Base-by-base conservation (phyloP, 2,888 invertebrate species). In the Xylota sylvarum region DNA sequence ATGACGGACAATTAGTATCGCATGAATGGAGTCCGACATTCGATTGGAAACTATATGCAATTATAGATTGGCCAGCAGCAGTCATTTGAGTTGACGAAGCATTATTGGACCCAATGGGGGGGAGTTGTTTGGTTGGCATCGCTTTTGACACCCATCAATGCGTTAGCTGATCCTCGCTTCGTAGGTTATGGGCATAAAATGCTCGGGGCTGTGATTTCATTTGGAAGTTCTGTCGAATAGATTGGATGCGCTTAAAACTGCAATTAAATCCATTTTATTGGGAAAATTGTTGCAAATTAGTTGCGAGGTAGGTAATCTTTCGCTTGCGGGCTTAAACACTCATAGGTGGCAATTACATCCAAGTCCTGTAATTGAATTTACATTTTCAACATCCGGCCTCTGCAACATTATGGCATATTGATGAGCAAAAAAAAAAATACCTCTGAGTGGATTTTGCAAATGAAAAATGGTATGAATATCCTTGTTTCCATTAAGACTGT, bases 21-120 rank as follows among this genome's bases (percentile, higher is more conserved):
- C 70, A 70, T 85, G 85, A 64, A 70, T 76, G 58, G 58, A 76
- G 27, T 67, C 46, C 52, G 58, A 85, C 56, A 72, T 65, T 79
- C 52, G 69, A 72, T 76, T 76, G 58, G 58, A 40, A 58, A 46
- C 64, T 79, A 52, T 37, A 43, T 52, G 50, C 64, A 78, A 73
- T 78, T 73, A 83, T 73, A 32, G 62, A 72, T 65, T 62, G 56
- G 48, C 65, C 60, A 56, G 58, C 60, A 56, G 58, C 37, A 72
- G 76, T 60, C 72, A 77, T 77, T 77, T 55, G 50, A 37, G 72
- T 72, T 52, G 77, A 77, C 60, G 64, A 55, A 67, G 60, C 60
- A 58, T 60, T 73, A 40, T 67, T 50, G 12, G 69, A 69, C n/a
- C 52, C 40, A 5, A 23, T 37, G 46, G 52, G 58, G 19, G 62